These are phyloP conservation scores for Hemichromis elongatus DNA, from an alignment of 2,113 vertebrate species.

Conservation along the genomic window DNA sequence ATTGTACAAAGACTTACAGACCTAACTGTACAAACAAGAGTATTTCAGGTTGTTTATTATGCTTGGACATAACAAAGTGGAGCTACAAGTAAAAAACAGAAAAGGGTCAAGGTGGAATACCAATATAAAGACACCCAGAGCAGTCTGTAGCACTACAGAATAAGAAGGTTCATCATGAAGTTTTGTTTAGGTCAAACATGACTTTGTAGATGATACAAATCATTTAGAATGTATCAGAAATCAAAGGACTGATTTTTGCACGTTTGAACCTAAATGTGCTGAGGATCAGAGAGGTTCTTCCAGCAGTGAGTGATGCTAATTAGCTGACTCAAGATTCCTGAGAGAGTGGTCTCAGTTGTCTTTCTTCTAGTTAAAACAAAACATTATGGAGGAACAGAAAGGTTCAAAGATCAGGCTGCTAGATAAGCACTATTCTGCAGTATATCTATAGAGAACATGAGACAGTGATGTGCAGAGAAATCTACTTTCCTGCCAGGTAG, in stretches of 20 bases:
- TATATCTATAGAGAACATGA: not conserved
- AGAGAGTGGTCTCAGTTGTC: rapidly evolving
- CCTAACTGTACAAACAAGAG: too few relatives aligned
- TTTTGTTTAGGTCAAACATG: too few relatives aligned
- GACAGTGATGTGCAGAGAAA: not conserved
- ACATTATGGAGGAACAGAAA: not conserved
- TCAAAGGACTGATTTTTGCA: not conserved
- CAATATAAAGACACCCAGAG: too few relatives aligned
- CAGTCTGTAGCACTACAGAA: too few relatives aligned
- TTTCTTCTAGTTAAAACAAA: not conserved
- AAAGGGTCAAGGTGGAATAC: too few relatives aligned
- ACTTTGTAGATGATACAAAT: not conserved
- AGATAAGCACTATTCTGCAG: not conserved
- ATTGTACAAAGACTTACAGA: too few relatives aligned
- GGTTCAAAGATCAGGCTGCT: not conserved
- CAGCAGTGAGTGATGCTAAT: not conserved
- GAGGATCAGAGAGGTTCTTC: not conserved
- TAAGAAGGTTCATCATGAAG: too few relatives aligned
- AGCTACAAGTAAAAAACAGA: too few relatives aligned
- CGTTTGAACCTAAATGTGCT: not conserved
- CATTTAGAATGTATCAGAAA: not conserved
- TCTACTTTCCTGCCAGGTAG: not conserved
- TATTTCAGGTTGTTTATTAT: too few relatives aligned
- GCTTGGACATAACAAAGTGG: too few relatives aligned
- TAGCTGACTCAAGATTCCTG: not conserved